A percentile compares a stretch with the other conserved stretches of the same genome.
phyloP scores from a whole-genome alignment of 92 coral and sea anemone genomes.

The Palythoa grandis region DNA sequence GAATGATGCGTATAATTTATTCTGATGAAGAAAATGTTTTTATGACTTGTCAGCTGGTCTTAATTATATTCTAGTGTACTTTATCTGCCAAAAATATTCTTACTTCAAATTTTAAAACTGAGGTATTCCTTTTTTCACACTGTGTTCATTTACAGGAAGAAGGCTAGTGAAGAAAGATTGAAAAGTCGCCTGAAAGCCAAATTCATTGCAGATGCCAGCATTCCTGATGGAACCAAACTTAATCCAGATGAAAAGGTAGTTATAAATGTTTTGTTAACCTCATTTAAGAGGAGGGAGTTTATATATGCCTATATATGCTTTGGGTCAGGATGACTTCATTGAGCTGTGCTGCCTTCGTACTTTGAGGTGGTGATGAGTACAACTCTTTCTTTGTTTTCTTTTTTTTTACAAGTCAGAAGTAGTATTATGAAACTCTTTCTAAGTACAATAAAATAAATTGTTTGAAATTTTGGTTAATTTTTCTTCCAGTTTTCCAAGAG shows the following conservation, averaged over 20 bases:
- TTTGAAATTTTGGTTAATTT: not conserved
- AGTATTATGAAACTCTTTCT: not conserved
- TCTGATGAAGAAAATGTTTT: too few species aligned
- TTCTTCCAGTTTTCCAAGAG: conserved; percentile 73
- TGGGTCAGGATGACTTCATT: too few species aligned
- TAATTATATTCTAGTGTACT: too few species aligned
- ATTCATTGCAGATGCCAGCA: conserved; percentile 84
- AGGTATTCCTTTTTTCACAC: too few species aligned
- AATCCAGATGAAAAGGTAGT: conserved; percentile 74
- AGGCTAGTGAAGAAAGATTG: not conserved
- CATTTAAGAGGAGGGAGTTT: not conserved
- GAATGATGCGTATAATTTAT: too few species aligned
- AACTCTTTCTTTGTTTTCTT: too few species aligned
- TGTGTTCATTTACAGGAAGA: conserved; percentile 3
- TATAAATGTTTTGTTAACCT: not conserved
- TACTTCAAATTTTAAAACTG: too few species aligned
- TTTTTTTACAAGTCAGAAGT: not conserved
- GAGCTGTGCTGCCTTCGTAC: too few species aligned
- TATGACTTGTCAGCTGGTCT: too few species aligned
- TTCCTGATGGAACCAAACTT: conserved; percentile 87
- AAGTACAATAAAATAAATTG: not conserved
- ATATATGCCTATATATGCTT: not conserved
- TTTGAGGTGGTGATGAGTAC: too few species aligned
- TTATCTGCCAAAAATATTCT: too few species aligned
- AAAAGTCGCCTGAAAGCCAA: conserved; percentile 56